Evolutionary conservation across 2,113 vertebrate species (phyloP), one percentile per base, ranked within the genome.

Genomic region (Neolamprologus falcicula): DNA sequence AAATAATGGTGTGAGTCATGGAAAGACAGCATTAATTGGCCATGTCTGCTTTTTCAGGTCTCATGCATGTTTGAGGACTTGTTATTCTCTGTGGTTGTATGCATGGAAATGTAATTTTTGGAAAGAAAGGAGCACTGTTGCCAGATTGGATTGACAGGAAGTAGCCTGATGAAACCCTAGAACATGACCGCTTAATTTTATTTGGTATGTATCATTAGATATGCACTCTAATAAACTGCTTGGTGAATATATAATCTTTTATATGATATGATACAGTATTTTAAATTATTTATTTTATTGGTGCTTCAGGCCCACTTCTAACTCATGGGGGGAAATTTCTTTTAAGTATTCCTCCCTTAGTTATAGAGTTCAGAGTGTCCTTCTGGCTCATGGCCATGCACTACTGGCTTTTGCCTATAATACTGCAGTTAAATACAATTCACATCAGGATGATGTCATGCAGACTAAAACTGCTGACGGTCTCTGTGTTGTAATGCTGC

Each of bases 21-120:
- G 71, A 71, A 81, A 61, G 40, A 24, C 55, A 8, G 21, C 82
- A 80, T 76, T 91, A 95, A 95, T 91, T 92, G 86, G 59, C 78
- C 40, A 26, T 80, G 63, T 42, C 40, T 82, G 26, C 33, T 79
- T 88, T 89, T 63, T 83, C 19, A 78, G 12, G 42, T 73, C 79
- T 83, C 31, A 42, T 87, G 37, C 16, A 55, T 59, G 55, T 84
- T 87, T 57, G 12, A 76, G 59, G 54, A 87, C 9, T 47, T n/a
- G 81, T 80, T 81, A 78, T 26, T 19, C 16, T 35, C 13, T 82
- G 45, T 28, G 4, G 10, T 45, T 52, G 9, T 40, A 17, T 33
- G 40, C 17, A 54, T 33, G 6, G 24, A 31, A 47, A 50, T 78
- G 7, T 78, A 50, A n/a, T 78, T 78, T 50, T 78, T 50, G 42